Percentiles rank a stretch among this genome's conserved stretches.
phyloP scores from a whole-genome alignment of 1,140 invertebrate genomes.

The Campoletis sonorensis region DNA sequence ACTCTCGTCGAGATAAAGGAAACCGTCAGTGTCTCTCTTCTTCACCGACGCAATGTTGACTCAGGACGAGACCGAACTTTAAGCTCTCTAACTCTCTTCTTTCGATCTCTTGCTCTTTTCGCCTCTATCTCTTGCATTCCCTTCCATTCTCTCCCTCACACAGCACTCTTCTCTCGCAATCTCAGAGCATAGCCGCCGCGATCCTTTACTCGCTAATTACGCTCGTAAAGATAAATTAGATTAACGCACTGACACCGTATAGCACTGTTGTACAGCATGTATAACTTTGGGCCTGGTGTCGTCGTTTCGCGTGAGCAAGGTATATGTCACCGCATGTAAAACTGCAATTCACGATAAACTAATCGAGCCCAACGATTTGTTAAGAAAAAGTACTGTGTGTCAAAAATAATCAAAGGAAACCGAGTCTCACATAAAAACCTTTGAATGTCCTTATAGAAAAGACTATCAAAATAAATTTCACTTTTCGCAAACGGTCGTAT shows the following conservation, averaged over 20 bases:
- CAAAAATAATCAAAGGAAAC: no score
- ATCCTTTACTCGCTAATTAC: conserved; percentile 66
- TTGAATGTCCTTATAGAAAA: no score
- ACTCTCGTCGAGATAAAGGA: conserved; percentile 71
- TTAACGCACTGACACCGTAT: conserved; percentile 61
- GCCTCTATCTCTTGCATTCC: background rate
- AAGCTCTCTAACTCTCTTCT: background rate
- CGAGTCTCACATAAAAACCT: background rate
- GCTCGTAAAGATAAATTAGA: conserved; percentile 74
- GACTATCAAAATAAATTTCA: no score
- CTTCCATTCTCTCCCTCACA: background rate
- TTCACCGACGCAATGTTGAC: background rate
- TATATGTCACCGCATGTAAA: conserved; percentile 12
- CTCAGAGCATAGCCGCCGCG: conserved; percentile 38
- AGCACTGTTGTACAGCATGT: conserved; percentile 47
- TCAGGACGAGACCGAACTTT: conserved; percentile 20
- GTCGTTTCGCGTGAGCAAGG: background rate
- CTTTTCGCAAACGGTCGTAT: no score
- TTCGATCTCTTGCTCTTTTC: background rate
- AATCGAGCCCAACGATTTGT: conserved; percentile 6
- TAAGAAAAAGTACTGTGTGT: background rate
- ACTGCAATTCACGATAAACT: background rate
- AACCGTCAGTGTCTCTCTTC: conserved; percentile 54
- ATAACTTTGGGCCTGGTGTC: conserved; percentile 27
- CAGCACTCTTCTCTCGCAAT: conserved; percentile 14